phyloP scores from a whole-genome alignment of 2,797 vertebrate species.

The Chelon labrosus region DNA sequence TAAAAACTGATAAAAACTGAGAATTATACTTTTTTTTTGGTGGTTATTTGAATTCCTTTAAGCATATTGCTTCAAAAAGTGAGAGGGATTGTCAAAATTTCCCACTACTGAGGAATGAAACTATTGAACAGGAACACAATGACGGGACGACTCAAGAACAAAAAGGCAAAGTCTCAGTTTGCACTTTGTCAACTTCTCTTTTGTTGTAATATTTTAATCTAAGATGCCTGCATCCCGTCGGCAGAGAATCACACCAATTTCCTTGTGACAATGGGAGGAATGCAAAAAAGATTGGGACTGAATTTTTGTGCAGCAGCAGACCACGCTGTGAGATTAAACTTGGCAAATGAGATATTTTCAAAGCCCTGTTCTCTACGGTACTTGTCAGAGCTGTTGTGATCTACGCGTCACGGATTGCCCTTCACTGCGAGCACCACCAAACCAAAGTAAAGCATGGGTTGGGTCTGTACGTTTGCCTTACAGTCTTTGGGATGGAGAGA shows the following conservation, averaged over 20 bases:
- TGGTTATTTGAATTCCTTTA: slow-evolving; percentile 1
- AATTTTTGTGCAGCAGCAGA: slow-evolving; percentile 19
- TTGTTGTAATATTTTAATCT: slow-evolving; percentile 25
- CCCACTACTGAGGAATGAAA: slow-evolving; percentile 9
- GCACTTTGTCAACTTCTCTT: slow-evolving; percentile 20
- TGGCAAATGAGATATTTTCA: slow-evolving; percentile 46
- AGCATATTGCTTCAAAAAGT: slow-evolving; percentile 1
- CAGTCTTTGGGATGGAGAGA: slow-evolving; percentile 41
- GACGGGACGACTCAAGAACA: slow-evolving; percentile 16
- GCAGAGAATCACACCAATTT: slow-evolving; percentile 30
- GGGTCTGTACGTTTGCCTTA: slow-evolving; percentile 53
- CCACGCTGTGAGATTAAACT: slow-evolving; percentile 17
- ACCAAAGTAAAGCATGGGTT: slow-evolving; percentile 29
- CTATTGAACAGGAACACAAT: slow-evolving; percentile 22
- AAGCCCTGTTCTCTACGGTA: slow-evolving; percentile 37
- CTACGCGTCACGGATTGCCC: slow-evolving; percentile 34
- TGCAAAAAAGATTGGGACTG: slow-evolving; percentile 28
- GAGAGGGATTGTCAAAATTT: slow-evolving; percentile 8
- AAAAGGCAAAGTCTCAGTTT: slow-evolving; percentile 17
- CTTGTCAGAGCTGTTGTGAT: slow-evolving; percentile 50
- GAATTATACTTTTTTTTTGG: not conserved
- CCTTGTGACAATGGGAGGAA: slow-evolving; percentile 30
- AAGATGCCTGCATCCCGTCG: slow-evolving; percentile 11
- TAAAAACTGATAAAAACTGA: not conserved
- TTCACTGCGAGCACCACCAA: slow-evolving; percentile 46